Base-by-base conservation (phyloP, 1,140 invertebrate species). In the Lasioglossum albipes region DNA sequence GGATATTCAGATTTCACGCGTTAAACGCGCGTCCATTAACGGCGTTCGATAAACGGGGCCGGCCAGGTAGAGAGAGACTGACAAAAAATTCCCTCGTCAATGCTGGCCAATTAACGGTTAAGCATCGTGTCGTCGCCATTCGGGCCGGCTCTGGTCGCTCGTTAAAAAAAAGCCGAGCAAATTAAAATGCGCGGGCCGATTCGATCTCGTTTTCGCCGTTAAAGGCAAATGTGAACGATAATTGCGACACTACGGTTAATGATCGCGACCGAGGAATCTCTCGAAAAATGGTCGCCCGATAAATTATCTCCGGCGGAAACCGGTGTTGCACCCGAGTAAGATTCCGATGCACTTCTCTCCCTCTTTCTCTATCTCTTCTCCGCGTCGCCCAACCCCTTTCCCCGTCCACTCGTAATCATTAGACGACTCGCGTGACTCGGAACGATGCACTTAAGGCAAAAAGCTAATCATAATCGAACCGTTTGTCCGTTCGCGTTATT, bases 401-500 rank as follows among this genome's bases (percentile, higher is more conserved):
- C 45, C 16, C 41, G n/a, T 65, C 13, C 27, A 18, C 31, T 45
- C 20, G 6, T 31, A 57, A 81, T 76, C 52, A 45, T 81, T 81
- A 73, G 69, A 75, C 49, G 16, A 71, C 42, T 91, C 72, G 87
- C 89, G 87, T 88, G 89, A 89, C 87, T 82, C 74, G 84, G 79
- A 86, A 88, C 86, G 86, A 71, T 88, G 87, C 86, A 79, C 87
- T 80, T 81, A 85, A 84, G 87, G 87, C 82, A 74, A 87, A 73
- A 83, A 77, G 86, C 88, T 88, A 87, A 88, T 90, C 84, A 84
- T 84, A 77, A 84, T 83, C 73, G 75, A 84, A 82, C 78, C 70
- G 83, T 82, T 85, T 86, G 87, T 84, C 84, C 85, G 70, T 65
- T 49, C 71, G 62, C 20, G 22, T 78, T 72, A 78, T 64, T 71